Evolutionary conservation across 2,797 vertebrate genomes (phyloP).

Genomic region (Octomys mimax): DNA sequence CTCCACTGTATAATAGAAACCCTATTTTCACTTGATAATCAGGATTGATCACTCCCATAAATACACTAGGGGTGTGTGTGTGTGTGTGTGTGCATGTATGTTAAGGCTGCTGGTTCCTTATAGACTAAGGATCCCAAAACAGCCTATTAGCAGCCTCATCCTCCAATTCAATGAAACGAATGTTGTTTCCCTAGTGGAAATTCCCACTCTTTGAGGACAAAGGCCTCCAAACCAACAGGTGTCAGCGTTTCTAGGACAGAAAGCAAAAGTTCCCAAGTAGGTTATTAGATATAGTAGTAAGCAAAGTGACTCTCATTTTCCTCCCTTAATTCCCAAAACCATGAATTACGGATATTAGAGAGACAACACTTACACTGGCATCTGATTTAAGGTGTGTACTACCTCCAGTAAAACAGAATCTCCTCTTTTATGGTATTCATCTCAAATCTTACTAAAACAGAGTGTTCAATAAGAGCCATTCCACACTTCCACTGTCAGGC

Average conservation of each 20-base stretch:
- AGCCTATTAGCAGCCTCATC: neutral
- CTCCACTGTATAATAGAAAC: neutral
- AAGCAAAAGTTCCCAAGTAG: neutral
- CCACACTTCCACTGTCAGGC: neutral
- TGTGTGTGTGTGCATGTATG: no score
- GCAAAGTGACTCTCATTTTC: constrained; percentile 10
- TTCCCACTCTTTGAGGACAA: neutral
- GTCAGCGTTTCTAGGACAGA: neutral
- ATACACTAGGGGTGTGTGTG: neutral
- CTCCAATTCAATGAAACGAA: neutral
- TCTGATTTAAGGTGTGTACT: neutral
- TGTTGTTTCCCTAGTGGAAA: neutral
- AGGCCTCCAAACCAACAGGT: neutral
- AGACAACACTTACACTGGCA: neutral
- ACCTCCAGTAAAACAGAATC: neutral
- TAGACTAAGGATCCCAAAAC: neutral
- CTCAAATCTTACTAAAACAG: neutral
- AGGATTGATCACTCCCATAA: neutral
- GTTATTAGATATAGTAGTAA: neutral
- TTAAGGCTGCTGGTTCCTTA: neutral
- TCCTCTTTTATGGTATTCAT: neutral
- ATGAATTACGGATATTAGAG: neutral
- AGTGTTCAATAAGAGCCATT: neutral
- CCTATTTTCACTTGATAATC: neutral
- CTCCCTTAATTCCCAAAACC: neutral